Evolutionary conservation across 2,113 vertebrate genomes (phyloP).

Genomic region (Urocitellus parryii): DNA sequence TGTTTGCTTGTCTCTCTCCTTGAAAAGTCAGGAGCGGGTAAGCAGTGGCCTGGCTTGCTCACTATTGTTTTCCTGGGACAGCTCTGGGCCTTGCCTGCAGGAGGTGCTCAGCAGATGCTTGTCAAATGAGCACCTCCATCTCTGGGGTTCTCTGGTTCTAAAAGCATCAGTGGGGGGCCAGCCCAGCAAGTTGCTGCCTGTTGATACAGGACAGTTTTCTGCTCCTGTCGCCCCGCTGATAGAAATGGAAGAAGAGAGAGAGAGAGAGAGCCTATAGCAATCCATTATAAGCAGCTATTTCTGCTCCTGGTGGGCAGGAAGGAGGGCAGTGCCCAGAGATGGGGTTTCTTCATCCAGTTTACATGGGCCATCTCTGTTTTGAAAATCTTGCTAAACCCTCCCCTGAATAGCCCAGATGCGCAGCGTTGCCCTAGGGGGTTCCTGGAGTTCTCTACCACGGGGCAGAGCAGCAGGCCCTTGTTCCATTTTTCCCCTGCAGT

Average conservation of each 20-base stretch:
- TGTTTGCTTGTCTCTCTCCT: not conserved
- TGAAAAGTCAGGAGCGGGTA: too few relatives aligned
- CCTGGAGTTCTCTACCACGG: not conserved
- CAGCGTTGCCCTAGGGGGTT: not conserved
- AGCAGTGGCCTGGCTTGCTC: not conserved
- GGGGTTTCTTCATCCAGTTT: not conserved
- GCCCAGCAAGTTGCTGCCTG: not conserved
- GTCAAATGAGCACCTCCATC: not conserved
- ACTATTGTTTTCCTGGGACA: not conserved
- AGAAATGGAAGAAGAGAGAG: not conserved
- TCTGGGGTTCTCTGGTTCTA: not conserved
- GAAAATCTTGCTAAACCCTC: not conserved
- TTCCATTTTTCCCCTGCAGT: constrained; percentile 55
- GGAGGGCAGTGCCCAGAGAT: not conserved
- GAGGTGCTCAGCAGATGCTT: not conserved
- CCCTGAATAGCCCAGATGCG: not conserved
- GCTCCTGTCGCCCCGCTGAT: not conserved
- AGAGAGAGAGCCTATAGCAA: constrained; percentile 3
- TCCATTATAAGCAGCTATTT: constrained; percentile 28
- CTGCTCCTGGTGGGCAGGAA: constrained; percentile 16
- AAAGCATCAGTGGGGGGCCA: not conserved
- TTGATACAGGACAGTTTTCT: not conserved
- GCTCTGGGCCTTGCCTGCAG: not conserved
- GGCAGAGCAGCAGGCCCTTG: not conserved
- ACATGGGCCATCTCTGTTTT: not conserved